Evolutionary conservation across 2,888 invertebrate species (phyloP), one percentile per base, ranked within the genome.

Genomic region (Melolontha melolontha): DNA sequence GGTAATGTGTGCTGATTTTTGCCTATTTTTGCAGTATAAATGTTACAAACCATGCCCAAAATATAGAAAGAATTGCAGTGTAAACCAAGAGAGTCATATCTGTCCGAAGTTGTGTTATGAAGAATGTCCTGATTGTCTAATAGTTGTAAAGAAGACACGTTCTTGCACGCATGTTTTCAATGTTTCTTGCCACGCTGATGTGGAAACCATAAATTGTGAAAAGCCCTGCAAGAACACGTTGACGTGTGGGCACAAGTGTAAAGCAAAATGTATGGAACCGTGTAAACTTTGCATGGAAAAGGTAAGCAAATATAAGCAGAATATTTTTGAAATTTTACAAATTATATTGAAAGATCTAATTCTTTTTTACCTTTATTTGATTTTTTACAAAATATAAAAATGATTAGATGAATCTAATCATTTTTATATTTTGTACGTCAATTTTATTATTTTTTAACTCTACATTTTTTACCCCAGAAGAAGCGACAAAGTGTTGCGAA

Each of bases 241-340:
- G 73, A 68, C 77, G 0, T 89, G 89, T 72, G 84, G 83, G 2
- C 88, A 89, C 76, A 78, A 77, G 67, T 89, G 89, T 75, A 83
- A 79, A 73, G 83, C 81, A 50, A 80, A 80, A 67, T 89, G 89
- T 76, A 76, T 17, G 41, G 83, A 87, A 67, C 41, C 72, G 8
- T 88, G 88, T 72, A 6, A 6, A 6, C 80, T 82, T 49, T 88
- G 88, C 75, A 73, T 64, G 40, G 77, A 79, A 69, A 79, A 79
- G 82, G 87, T 87, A 79, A 34, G 6, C 10, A 34, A 22, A 22
- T 22, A 22, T 22, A 22, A 22, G 22, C 22, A 22, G 4, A 22
- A 22, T 22, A n/a, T n/a, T n/a, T n/a, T n/a, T n/a, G n/a, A n/a
- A n/a, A n/a, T n/a, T n/a, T n/a, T n/a, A n/a, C n/a, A n/a, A n/a